Evolutionary conservation across 2,797 vertebrate species (phyloP), one percentile per base, ranked within the genome.

Genomic region (Vespertilio murinus): DNA sequence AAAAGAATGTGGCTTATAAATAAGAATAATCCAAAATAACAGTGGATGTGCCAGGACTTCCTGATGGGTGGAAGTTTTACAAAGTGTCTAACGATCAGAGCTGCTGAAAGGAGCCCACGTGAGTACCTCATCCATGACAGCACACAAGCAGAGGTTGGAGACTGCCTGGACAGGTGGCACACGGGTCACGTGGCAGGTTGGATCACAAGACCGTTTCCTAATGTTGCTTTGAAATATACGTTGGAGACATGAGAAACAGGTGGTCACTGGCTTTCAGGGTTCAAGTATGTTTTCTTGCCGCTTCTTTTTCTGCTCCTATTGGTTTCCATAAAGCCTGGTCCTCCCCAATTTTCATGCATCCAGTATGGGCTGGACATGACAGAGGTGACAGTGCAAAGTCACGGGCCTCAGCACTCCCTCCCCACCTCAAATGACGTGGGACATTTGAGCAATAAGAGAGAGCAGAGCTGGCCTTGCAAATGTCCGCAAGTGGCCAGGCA

Each of bases 271-370:
- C n/a, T 80, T 78, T 70, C 49, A 70, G 80, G 61, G 35, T 4
- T 54, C 23, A 86, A 49, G 38, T 89, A 54, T 25, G 6, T 16
- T 84, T 71, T 47, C 71, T 73, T n/a, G 47, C 65, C 64, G 86
- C 30, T 38, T 52, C 13, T 86, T 85, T 93, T 73, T n/a, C 75
- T 94, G 75, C 64, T 71, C 33, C 35, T 30, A 25, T 49, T 30
- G 28, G 75, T 82, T 65, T 92, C 64, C 70, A 45, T 40, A 73
- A 73, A 54, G 35, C 10, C 54, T 16, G 49, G 61, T 59, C n/a
- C 17, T 92, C 81, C 30, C 20, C 30, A 40, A 22, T 49, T 59
- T n/a, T 52, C 22, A n/a, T 16, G 49, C 38, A 35, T 54, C 9
- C 11, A 9, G 52, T 25, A n/a, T 67, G 70, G 75, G 35, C 0